These are phyloP conservation scores for Sarcophaga subvicina DNA, from an alignment of 2,888 invertebrate species.

Conservation along the genomic window DNA sequence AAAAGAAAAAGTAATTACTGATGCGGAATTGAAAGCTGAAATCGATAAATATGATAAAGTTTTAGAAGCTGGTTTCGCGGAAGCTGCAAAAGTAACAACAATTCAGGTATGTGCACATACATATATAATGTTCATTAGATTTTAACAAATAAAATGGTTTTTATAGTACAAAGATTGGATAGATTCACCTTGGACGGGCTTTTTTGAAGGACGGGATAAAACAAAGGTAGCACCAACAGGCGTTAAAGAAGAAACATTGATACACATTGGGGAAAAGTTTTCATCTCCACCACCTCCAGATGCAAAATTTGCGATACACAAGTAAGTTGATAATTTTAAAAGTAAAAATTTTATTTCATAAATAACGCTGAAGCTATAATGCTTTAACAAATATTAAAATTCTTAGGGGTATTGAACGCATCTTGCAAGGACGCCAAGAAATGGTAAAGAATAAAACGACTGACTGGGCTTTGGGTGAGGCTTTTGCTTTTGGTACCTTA, in stretches of 20 bases:
- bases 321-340: slow-evolving; percentile 73
- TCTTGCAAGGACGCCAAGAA: slow-evolving; percentile 93
- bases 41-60: slow-evolving; percentile 81
- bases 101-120: slow-evolving; percentile 35
- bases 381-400: slow-evolving; percentile 72
- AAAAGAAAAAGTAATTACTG: slow-evolving; percentile 87
- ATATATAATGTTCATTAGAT: neutral
- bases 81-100: slow-evolving; percentile 85
- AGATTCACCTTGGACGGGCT: slow-evolving; percentile 89
- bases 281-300: slow-evolving; percentile 85
- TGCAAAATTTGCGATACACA: slow-evolving; percentile 86
- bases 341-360: neutral
- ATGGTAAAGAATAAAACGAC: slow-evolving; percentile 94
- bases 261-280: slow-evolving; percentile 86
- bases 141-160: neutral
- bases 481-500: slow-evolving; percentile 98
- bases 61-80: slow-evolving; percentile 85
- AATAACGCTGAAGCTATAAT: neutral
- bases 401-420: slow-evolving; percentile 89
- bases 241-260: slow-evolving; percentile 85
- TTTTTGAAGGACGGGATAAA: slow-evolving; percentile 85
- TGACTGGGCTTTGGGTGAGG: slow-evolving; percentile 99
- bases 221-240: slow-evolving; percentile 86
- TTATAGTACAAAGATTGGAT: slow-evolving; percentile 90
- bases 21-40: slow-evolving; percentile 85